Evolutionary conservation across 2,113 vertebrate genomes (phyloP), one percentile per base, ranked within the genome.

Genomic region (Pseudolaguvia tuberculata): DNA sequence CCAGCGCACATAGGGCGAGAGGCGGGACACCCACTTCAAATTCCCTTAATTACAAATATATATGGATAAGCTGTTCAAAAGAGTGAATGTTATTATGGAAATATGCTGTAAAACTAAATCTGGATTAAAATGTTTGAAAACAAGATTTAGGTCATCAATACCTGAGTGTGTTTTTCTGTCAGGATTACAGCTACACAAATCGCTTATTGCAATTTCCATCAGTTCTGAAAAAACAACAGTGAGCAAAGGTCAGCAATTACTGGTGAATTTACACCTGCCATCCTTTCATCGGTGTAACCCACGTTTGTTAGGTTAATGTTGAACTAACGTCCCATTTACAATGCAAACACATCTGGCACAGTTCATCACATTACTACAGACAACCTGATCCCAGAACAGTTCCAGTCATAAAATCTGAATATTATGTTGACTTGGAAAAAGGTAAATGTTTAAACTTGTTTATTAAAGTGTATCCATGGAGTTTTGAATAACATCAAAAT

Each of bases 271-370:
- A 61, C 74, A 70, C 74, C 57, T 73, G 50, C 18, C 67, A 55
- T 31, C 56, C 45, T 52, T 76, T 70, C 48, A 55, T 57, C 23
- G 52, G 57, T 65, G 74, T 59, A 42, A n/a, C 23, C n/a, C 31
- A 50, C 25, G 31, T 70, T 45, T 61, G 78, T 51, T 66, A n/a
- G 76, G 51, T 70, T 80, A 77, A 80, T 70, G 75, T 21, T 42
- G 23, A 77, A 77, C 57, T 42, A 73, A 77, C 62, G 55, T 51
- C 25, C 79, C 71, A 80, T 80, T 80, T 74, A 74, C 79, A 77
- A 63, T 66, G 71, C 63, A 80, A 80, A 80, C 79, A 82, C 70
- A 76, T 74, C 66, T 71, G 72, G 65, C 45, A n/a, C 74, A 61
- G 18, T 53, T 39, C 18, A 47, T 51, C 59, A 77, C 23, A 25